These are phyloP conservation scores for Turritopsis rubra DNA, from an alignment of 30 jellyfish, hydroid and myxozoan genomes.

Conservation along the genomic window DNA sequence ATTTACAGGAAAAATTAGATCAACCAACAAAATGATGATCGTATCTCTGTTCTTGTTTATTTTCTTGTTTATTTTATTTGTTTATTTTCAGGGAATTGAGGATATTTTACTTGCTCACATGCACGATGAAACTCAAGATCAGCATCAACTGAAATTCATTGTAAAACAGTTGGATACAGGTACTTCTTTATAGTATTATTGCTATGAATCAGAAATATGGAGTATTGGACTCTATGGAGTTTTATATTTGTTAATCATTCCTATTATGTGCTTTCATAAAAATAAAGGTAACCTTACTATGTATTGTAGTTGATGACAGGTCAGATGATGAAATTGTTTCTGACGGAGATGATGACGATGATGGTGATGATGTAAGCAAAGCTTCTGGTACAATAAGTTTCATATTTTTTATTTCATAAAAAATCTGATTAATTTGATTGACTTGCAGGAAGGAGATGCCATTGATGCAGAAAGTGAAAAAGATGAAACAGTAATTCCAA, in stretches of 20 bases:
- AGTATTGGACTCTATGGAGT: too few species aligned
- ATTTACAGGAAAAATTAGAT: too few species aligned
- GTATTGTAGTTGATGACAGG: neutral
- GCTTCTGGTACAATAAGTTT: too few species aligned
- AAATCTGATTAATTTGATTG: too few species aligned
- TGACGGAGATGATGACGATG: slow-evolving; percentile 93
- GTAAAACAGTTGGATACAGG: slow-evolving; percentile 56
- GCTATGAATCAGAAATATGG: too few species aligned
- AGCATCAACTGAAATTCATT: slow-evolving; percentile 74
- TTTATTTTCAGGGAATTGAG: slow-evolving; percentile 64
- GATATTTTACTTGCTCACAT: slow-evolving; percentile 57
- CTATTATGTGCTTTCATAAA: neutral
- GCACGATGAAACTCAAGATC: slow-evolving; percentile 49
- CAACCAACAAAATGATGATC: too few species aligned
- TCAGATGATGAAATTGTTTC: slow-evolving; percentile 68
- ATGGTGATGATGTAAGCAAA: slow-evolving; percentile 75
- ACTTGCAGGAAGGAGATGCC: slow-evolving; percentile 89
- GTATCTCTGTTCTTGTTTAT: neutral
- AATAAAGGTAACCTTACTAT: too few species aligned
- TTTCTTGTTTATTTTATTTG: too few species aligned
- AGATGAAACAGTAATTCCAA: slow-evolving; percentile 65
- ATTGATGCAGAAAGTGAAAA: slow-evolving; percentile 87
- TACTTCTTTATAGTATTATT: neutral
- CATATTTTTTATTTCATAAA: too few species aligned
- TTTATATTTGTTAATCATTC: too few species aligned